Evolutionary conservation across 2,888 invertebrate genomes (phyloP).

Genomic region (Caenorhabditis sp.): DNA sequence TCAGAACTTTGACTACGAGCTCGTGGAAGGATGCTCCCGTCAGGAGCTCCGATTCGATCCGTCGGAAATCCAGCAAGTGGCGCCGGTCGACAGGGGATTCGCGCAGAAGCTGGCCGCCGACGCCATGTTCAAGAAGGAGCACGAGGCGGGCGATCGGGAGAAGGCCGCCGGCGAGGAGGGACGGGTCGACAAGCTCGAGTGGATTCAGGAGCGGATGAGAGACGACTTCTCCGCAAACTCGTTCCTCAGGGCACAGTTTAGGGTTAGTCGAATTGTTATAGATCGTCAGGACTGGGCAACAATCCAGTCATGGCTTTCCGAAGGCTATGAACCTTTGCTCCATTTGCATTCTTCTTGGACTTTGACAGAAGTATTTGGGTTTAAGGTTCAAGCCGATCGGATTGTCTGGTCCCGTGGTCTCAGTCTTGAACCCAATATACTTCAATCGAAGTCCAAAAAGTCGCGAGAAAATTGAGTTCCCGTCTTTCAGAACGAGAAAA

Average conservation of each 20-base stretch:
- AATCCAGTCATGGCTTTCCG: neutral
- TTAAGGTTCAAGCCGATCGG: too few relatives aligned
- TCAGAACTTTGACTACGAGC: conserved; percentile 95
- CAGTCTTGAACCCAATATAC: too few relatives aligned
- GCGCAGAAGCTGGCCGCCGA: conserved; percentile 92
- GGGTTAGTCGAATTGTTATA: conserved; percentile 83
- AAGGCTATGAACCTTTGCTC: neutral
- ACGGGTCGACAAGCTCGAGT: conserved; percentile 90
- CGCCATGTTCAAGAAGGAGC: conserved; percentile 97
- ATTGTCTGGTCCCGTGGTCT: too few relatives aligned
- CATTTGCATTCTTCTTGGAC: neutral
- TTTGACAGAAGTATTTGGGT: too few relatives aligned
- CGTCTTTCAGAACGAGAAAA: conserved; percentile 69
- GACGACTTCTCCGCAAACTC: conserved; percentile 95
- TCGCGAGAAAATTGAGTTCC: neutral
- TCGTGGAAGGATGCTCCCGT: conserved; percentile 92
- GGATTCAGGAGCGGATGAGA: conserved; percentile 88
- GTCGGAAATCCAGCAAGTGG: conserved; percentile 84
- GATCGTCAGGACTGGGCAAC: too few relatives aligned
- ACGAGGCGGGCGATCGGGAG: conserved; percentile 83
- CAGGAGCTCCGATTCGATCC: conserved; percentile 99
- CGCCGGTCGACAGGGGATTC: conserved; percentile 86
- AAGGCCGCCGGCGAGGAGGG: conserved; percentile 88
- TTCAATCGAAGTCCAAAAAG: neutral
- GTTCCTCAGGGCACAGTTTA: conserved; percentile 87